These are phyloP conservation scores for Hemaris fuciformis DNA, from an alignment of 2,888 invertebrate species.

Conservation along the genomic window DNA sequence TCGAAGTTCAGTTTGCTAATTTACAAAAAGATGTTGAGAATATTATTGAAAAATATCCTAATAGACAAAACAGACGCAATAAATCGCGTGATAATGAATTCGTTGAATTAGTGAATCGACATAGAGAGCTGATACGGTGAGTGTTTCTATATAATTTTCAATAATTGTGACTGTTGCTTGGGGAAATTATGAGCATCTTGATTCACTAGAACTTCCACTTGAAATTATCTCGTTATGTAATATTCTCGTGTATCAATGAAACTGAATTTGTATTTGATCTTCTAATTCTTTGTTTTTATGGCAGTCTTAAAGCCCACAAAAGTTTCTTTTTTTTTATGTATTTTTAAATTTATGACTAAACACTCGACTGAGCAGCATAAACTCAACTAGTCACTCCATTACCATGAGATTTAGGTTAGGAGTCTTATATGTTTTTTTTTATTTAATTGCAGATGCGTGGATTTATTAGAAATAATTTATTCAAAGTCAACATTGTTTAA, in stretches of 20 bases:
- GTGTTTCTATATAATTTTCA: background rate
- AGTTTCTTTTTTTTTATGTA: too few species aligned
- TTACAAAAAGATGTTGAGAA: conserved; percentile 41
- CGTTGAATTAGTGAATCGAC: conserved; percentile 36
- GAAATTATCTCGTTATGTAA: background rate
- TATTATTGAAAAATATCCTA: conserved; percentile 25
- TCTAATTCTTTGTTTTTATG: too few species aligned
- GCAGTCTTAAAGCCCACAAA: too few species aligned
- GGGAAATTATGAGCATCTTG: background rate
- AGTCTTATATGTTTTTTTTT: background rate
- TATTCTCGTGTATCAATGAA: too few species aligned
- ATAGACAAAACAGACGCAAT: conserved; percentile 11
- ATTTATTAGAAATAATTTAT: conserved; percentile 45
- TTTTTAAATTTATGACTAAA: too few species aligned
- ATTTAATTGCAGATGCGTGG: conserved; percentile 46
- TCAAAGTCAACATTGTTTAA: conserved; percentile 51
- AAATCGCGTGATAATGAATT: conserved; percentile 26
- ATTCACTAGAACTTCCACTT: background rate
- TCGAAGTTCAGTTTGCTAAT: conserved; percentile 45
- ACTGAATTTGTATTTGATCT: too few species aligned
- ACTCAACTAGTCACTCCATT: too few species aligned
- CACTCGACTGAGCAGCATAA: too few species aligned
- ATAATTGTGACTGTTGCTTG: background rate
- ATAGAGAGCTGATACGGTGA: conserved; percentile 47
- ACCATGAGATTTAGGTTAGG: too few species aligned